Conservation (phyloP, 1,140 invertebrate genomes). For the Bombus fervidus region DNA sequence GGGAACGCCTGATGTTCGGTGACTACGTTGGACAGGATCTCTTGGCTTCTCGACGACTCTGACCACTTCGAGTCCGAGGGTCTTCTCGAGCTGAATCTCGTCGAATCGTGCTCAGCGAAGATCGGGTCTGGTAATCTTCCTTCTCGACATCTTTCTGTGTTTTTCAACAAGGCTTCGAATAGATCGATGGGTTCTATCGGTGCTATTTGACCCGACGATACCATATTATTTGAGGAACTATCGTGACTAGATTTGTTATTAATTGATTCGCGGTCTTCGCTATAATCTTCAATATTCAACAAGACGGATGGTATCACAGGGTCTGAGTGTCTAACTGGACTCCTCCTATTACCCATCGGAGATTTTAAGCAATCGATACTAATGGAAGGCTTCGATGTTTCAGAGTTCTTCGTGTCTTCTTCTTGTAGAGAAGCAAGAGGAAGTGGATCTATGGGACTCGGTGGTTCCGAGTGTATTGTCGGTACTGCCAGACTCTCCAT, state of each 20-base stretch:
- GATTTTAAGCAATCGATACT: constrained; percentile 25
- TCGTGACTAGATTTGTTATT: constrained; percentile 7
- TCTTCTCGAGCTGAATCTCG: constrained; percentile 76
- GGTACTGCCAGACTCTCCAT: constrained; percentile 71
- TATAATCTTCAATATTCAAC: constrained; percentile 75
- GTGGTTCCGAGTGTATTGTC: constrained; percentile 76
- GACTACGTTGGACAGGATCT: constrained; percentile 71
- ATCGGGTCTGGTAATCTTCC: constrained; percentile 61
- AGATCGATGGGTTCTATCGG: constrained; percentile 51
- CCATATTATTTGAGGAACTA: constrained; percentile 3
- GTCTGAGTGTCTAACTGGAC: constrained; percentile 73
- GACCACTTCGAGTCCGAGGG: constrained; percentile 79
- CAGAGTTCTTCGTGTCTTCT: constrained; percentile 42
- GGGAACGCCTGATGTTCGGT: constrained; percentile 70
- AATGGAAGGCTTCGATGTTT: background rate
- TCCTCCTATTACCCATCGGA: constrained; percentile 52
- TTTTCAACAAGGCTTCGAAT: constrained; percentile 54
- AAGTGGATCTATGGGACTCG: constrained; percentile 75
- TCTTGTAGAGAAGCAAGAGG: constrained; percentile 63
- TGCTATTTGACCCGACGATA: background rate
- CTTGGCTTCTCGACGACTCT: constrained; percentile 78
- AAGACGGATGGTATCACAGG: constrained; percentile 74
- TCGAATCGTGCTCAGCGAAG: constrained; percentile 76
- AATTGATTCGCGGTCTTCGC: constrained; percentile 9
- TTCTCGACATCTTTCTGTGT: constrained; percentile 57